Evolutionary conservation across 2,113 vertebrate species (phyloP).

Genomic region (Saimiri boliviensis): DNA sequence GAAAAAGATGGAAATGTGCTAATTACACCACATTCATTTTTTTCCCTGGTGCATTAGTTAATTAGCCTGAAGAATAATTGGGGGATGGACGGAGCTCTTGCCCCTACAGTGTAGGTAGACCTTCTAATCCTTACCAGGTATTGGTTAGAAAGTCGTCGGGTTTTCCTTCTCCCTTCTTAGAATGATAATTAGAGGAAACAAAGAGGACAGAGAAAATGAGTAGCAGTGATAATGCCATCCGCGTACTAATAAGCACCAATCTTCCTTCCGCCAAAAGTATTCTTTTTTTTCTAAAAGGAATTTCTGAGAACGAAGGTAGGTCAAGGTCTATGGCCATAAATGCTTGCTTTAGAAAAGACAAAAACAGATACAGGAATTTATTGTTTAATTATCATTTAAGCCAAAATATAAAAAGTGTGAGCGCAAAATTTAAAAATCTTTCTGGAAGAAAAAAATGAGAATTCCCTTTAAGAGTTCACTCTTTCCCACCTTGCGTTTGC

Average conservation of each 20-base stretch:
- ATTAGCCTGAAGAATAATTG: background rate
- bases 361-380: background rate
- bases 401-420: background rate
- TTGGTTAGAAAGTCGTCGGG: background rate
- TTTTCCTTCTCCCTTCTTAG: background rate
- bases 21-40: background rate
- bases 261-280: background rate
- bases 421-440: background rate
- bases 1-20: background rate
- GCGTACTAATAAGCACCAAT: background rate
- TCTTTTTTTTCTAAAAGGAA: background rate
- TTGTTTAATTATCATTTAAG: background rate
- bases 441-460: rapidly evolving
- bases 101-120: background rate
- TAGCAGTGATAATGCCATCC: background rate
- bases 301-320: background rate
- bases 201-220: background rate
- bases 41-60: background rate
- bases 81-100: background rate
- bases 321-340: background rate
- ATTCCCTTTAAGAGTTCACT: constrained; percentile 51
- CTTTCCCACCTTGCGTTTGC: background rate
- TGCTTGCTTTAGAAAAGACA: background rate
- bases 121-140: background rate
- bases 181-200: background rate